Conservation (phyloP, 2,797 vertebrate genomes). For the Microctenopoma stevenorrisi region DNA sequence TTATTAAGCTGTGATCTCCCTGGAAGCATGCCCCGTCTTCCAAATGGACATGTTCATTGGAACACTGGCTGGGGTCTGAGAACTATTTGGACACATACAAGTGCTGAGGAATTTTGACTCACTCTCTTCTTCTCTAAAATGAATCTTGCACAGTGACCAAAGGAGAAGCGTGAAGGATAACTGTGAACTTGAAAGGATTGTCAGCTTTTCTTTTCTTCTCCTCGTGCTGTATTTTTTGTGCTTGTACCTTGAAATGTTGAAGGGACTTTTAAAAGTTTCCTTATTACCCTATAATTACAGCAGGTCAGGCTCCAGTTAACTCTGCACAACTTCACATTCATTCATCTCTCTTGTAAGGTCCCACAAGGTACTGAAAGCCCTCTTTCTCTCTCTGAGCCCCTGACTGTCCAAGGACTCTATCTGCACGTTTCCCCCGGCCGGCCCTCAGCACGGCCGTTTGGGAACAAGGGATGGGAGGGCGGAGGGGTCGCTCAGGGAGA, state of each 20-base stretch:
- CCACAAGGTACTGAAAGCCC: constrained; percentile 66
- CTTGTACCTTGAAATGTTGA: constrained; percentile 59
- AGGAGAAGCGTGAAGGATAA: constrained; percentile 62
- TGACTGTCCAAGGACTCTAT: constrained; percentile 49
- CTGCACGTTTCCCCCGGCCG: constrained; percentile 43
- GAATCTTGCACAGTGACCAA: constrained; percentile 48
- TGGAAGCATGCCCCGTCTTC: constrained; percentile 74
- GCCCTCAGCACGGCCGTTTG: constrained; percentile 58
- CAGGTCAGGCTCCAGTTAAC: constrained; percentile 58
- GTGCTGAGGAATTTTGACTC: constrained; percentile 75
- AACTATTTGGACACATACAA: constrained; percentile 76
- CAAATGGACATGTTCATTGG: constrained; percentile 73
- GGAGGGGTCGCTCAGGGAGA: constrained; percentile 77
- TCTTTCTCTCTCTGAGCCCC: constrained; percentile 31
- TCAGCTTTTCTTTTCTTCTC: constrained; percentile 58
- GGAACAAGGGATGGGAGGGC: constrained; percentile 68
- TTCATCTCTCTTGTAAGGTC: constrained; percentile 56
- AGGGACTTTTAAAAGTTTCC: constrained; percentile 69
- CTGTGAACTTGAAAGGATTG: constrained; percentile 71
- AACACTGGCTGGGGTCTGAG: constrained; percentile 68
- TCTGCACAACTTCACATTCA: constrained; percentile 70
- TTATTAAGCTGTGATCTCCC: constrained; percentile 71
- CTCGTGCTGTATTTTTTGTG: constrained; percentile 38
- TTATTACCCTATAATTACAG: constrained; percentile 72
- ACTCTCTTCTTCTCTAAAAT: constrained; percentile 49